A percentile compares a stretch with the other conserved stretches of the same genome.
These are phyloP conservation scores for Hypercompe scribonia DNA, from an alignment of 2,888 invertebrate species.

Conservation along the genomic window DNA sequence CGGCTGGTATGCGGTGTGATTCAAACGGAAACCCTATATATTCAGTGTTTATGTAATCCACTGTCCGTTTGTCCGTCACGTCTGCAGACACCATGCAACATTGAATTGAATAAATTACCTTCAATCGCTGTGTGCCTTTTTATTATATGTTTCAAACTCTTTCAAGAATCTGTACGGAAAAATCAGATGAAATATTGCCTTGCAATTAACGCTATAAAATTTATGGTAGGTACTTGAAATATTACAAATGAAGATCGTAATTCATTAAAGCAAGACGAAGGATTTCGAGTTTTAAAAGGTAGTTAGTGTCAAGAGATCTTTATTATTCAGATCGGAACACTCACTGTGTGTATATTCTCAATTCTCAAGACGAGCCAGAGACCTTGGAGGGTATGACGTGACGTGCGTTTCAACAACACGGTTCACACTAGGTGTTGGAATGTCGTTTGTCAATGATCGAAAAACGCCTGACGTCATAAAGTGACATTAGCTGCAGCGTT, in stretches of 20 bases:
- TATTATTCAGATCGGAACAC: conserved; percentile 61
- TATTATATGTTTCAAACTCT: conserved; percentile 41
- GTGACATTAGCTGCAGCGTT: conserved; percentile 70
- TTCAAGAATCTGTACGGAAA: conserved; percentile 16
- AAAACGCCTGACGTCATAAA: conserved; percentile 80
- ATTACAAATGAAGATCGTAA: conserved; percentile 28
- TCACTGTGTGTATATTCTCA: conserved; percentile 59
- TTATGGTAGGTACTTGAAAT: conserved; percentile 17
- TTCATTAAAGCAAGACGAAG: conserved; percentile 28
- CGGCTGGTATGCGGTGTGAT: conserved; percentile 84
- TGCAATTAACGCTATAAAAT: conserved; percentile 11
- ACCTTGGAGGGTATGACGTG: conserved; percentile 79
- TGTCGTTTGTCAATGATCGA: conserved; percentile 86
- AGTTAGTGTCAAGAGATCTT: conserved; percentile 50
- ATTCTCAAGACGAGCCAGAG: conserved; percentile 73
- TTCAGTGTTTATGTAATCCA: conserved; percentile 81
- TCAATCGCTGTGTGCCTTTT: conserved; percentile 54
- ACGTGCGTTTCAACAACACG: conserved; percentile 76
- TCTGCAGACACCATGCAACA: conserved; percentile 69
- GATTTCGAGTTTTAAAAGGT: conserved; percentile 47
- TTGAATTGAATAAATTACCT: conserved; percentile 59
- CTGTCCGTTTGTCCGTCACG: conserved; percentile 76
- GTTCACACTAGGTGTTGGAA: conserved; percentile 81
- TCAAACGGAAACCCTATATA: conserved; percentile 85
- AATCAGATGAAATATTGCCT: conserved; percentile 17